phyloP scores from a whole-genome alignment of 2,797 vertebrate species.

The Acanthiza pusilla region DNA sequence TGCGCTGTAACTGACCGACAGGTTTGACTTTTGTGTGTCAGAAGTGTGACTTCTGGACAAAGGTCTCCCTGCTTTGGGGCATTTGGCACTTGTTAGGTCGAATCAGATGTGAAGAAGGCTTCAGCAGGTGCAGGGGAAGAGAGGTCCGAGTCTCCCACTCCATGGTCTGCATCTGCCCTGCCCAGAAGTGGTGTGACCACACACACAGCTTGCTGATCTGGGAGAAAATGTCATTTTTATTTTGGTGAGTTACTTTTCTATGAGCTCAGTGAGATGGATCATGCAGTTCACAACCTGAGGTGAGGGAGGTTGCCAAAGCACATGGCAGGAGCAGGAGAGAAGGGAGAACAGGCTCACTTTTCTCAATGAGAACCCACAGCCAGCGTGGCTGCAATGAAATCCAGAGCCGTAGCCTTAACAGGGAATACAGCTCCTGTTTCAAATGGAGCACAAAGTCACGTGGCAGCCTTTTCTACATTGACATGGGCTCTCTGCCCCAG shows the following conservation, averaged over 20 bases:
- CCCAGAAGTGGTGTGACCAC: not conserved
- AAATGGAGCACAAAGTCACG: not conserved
- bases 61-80: not conserved
- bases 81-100: not conserved
- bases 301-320: not conserved
- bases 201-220: fast-evolving
- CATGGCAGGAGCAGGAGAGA: not conserved
- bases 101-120: not conserved
- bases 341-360: not conserved
- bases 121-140: fast-evolving
- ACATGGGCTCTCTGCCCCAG: not conserved
- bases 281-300: not conserved
- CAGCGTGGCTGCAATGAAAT: not conserved
- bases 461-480: not conserved
- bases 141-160: not conserved
- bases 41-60: not conserved
- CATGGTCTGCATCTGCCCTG: not conserved
- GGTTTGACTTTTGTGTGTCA: not conserved
- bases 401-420: not conserved
- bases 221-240: not conserved
- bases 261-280: not conserved
- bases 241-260: not conserved
- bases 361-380: not conserved
- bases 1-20: not conserved
- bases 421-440: not conserved